phyloP scores from a whole-genome alignment of 2,888 invertebrate genomes.

The Coenonympha glycerion region DNA sequence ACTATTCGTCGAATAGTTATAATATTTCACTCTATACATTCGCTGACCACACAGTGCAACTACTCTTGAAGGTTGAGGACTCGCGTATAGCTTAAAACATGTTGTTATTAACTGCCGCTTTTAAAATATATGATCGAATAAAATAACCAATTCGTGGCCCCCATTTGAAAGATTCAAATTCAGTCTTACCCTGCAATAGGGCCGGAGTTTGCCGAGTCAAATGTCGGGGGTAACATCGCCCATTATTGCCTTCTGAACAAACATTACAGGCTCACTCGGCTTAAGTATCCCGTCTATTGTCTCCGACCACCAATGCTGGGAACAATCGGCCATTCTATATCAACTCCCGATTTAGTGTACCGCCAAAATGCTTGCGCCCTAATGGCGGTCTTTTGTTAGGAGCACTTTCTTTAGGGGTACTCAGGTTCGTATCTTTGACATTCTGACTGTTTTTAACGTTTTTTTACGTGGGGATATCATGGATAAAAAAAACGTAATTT shows the following conservation, averaged over 20 bases:
- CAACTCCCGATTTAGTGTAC: constrained; percentile 12
- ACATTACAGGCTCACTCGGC: constrained; percentile 48
- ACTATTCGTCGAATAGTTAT: no score
- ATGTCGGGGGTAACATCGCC: constrained; percentile 56
- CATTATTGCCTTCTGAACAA: constrained; percentile 69
- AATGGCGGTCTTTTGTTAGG: neutral
- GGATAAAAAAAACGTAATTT: no score
- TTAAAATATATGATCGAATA: neutral
- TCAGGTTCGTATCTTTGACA: neutral
- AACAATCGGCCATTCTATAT: constrained; percentile 27
- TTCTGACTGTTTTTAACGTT: no score
- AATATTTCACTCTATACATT: no score
- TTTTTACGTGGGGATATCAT: no score
- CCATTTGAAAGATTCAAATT: constrained; percentile 26
- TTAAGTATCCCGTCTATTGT: constrained; percentile 48
- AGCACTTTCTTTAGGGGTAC: neutral
- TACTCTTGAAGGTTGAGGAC: no score
- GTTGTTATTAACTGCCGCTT: neutral
- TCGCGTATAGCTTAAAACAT: no score
- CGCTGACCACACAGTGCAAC: no score
- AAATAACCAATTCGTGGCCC: neutral
- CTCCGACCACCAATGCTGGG: constrained; percentile 21
- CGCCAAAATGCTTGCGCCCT: neutral
- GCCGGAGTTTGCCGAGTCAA: constrained; percentile 61
- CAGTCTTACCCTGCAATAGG: constrained; percentile 16